phyloP scores from a whole-genome alignment of 23 tunicate genomes.

The Corella eumyota region DNA sequence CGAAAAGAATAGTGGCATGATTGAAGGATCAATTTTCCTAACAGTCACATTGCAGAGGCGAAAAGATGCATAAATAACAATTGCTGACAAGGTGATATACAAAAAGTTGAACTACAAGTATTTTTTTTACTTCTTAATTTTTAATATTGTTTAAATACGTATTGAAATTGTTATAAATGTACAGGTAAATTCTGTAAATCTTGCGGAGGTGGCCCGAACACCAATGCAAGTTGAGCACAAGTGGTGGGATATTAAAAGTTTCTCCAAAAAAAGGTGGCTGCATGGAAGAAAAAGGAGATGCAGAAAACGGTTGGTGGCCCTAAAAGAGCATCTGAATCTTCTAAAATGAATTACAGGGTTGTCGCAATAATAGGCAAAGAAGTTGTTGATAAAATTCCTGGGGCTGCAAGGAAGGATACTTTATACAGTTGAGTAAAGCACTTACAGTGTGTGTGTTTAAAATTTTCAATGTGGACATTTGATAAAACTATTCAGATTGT shows the following conservation, averaged over 20 bases:
- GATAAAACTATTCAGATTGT: no score
- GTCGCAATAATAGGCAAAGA: background rate
- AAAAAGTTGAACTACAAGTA: no score
- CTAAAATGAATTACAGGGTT: background rate
- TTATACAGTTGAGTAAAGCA: background rate
- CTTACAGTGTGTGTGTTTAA: background rate
- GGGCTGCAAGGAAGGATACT: background rate
- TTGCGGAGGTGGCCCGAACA: background rate
- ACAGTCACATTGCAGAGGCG: no score
- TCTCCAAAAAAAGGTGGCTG: background rate
- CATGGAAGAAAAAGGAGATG: background rate
- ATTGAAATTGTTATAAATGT: no score
- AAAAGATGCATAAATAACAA: no score
- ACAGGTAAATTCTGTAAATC: background rate
- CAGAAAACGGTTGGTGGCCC: background rate
- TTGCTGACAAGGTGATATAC: no score
- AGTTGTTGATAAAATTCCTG: background rate
- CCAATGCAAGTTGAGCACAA: background rate
- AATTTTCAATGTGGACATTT: no score
- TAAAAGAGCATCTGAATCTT: background rate
- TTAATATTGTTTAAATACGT: background rate
- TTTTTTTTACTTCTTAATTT: background rate
- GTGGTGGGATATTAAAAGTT: background rate
- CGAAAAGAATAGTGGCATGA: no score
- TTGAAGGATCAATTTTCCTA: no score